Conservation (phyloP, 2,888 invertebrate species). For the Neoitamus cyanurus region DNA sequence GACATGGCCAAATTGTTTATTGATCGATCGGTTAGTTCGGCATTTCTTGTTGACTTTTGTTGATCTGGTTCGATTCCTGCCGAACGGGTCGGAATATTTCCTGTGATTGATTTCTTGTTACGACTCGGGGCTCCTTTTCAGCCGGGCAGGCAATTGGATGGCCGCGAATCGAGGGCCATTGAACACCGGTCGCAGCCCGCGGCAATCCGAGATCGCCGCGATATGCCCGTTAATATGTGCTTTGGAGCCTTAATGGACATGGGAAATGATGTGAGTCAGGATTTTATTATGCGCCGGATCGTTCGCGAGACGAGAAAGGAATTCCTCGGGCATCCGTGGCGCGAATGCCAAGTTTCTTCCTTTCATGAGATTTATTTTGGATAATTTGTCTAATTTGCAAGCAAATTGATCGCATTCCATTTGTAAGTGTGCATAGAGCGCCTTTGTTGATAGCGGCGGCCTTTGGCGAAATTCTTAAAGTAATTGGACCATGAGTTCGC, state of each 20-base stretch:
- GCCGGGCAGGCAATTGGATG: not conserved
- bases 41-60: slow-evolving; percentile 53
- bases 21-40: slow-evolving; percentile 53
- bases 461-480: not conserved
- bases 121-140: slow-evolving; percentile 34
- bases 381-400: slow-evolving; percentile 8
- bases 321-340: not conserved
- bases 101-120: slow-evolving; percentile 42
- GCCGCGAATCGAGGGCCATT: not conserved
- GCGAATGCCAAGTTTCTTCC: not conserved
- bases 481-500: not conserved
- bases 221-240: slow-evolving; percentile 17
- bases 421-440: not conserved
- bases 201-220: not conserved
- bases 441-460: not conserved
- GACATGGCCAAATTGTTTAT: slow-evolving; percentile 46
- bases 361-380: slow-evolving; percentile 2
- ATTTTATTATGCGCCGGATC: not conserved
- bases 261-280: slow-evolving; percentile 30
- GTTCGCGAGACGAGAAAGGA: not conserved
- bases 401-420: not conserved
- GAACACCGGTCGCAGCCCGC: not conserved
- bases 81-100: slow-evolving; percentile 32
- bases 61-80: slow-evolving; percentile 41
- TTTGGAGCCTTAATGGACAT: slow-evolving; percentile 29